Base-by-base conservation (phyloP, 37 sponge, comb jelly and placozoan genomes). In the Haliclona indistincta region DNA sequence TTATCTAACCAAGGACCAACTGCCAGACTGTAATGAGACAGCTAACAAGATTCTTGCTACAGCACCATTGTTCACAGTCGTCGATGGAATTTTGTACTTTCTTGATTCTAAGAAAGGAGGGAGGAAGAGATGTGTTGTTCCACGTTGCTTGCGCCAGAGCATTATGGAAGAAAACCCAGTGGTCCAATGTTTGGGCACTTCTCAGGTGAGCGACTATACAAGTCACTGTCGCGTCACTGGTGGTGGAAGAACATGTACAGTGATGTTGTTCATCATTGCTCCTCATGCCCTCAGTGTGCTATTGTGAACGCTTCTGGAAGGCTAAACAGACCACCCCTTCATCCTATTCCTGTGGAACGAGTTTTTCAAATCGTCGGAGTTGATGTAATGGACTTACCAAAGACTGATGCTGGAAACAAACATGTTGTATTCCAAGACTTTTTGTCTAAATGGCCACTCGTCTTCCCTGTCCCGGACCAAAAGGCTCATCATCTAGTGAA, bases 171-270 rank as follows among this genome's bases (percentile, higher is more conserved):
- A 79, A 54, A 36, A 3, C 68, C 81, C 64, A 25, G 47, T 20
- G 81, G 86, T n/a, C 34, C 22, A 30, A 32, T 67, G 23, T 30
- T 37, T 7, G 86, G 75, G 0, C 86, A 86, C 38, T 86, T 86
- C 64, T 86, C 81, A 22, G 81, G 75, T 17, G 60, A 58, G 0
- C 29, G 74, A 13, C n/a, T 80, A n/a, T 79, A 65, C 51, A 52
- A 35, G n/a, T 43, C 69, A 2, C 32, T 86, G 0, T 33, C 61
- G 2, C 22, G 22, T 6, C 33, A 23, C 17, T 79, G 86, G 86
- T 86, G 81, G 81, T 79, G 81, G 86, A 42, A 73, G 29, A 38
- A 70, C 1, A 81, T 87, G 88, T 87, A 38, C 36, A 1, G 8
- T 13, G 77, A 76, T 47, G 70, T 49, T 0, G 15, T 76, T 0